Percentiles rank a stretch among this genome's conserved stretches.
Evolutionary conservation across 2,888 invertebrate genomes (phyloP).

Genomic region (Drosophila eohydei): DNA sequence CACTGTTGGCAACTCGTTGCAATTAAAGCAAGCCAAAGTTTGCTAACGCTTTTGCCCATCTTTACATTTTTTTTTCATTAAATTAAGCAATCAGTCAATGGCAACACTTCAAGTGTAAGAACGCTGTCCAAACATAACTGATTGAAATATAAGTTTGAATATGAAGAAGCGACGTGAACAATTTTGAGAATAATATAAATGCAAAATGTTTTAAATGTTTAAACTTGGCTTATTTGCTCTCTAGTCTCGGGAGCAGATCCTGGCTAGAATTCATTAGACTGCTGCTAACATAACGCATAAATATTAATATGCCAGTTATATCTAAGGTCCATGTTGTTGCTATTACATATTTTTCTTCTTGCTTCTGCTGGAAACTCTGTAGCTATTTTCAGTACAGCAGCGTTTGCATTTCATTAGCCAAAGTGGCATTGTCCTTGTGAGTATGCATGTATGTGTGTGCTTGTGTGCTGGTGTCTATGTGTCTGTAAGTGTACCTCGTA

Average conservation of each 20-base stretch:
- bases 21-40: constrained; percentile 60
- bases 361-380: constrained; percentile 28
- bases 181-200: not conserved
- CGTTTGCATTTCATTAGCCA: constrained; percentile 80
- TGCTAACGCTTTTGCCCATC: constrained; percentile 18
- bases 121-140: not conserved
- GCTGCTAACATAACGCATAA: constrained; percentile 58
- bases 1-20: constrained; percentile 38
- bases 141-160: constrained; percentile 7
- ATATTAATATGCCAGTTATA: constrained; percentile 71
- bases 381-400: constrained; percentile 59
- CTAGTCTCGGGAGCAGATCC: constrained; percentile 15
- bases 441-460: constrained; percentile 26
- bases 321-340: constrained; percentile 24
- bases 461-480: constrained; percentile 25
- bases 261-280: constrained; percentile 54
- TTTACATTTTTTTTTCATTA: constrained; percentile 42
- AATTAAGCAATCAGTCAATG: constrained; percentile 58
- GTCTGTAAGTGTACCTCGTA: constrained; percentile 38
- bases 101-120: constrained; percentile 18
- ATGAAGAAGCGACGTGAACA: not conserved
- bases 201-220: constrained; percentile 3
- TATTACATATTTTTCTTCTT: constrained; percentile 17
- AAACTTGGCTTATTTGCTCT: constrained; percentile 2
- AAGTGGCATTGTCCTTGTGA: constrained; percentile 71